Percentiles rank a stretch among this genome's conserved stretches.
These are phyloP conservation scores for Narcine bancroftii DNA, from an alignment of 2,113 vertebrate genomes.

Conservation along the genomic window DNA sequence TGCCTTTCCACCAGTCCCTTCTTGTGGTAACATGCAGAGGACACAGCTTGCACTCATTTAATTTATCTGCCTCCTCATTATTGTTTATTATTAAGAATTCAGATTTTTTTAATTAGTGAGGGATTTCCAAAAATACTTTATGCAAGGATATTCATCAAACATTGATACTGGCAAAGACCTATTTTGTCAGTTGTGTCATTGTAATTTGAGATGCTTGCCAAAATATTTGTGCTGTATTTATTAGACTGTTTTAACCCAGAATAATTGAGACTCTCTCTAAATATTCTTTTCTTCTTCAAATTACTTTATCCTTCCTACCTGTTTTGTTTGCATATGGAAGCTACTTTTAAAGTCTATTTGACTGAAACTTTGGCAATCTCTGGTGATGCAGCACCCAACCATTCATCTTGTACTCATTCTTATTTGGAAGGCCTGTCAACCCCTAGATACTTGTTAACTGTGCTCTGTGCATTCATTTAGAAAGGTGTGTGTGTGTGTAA, in stretches of 20 bases:
- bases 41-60: neutral
- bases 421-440: neutral
- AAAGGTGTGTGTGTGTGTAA: neutral
- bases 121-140: neutral
- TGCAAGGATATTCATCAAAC: neutral
- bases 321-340: neutral
- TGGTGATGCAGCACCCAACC: neutral
- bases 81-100: neutral
- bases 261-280: neutral
- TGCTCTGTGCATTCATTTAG: neutral
- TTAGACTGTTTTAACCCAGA: neutral
- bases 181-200: neutral
- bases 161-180: neutral
- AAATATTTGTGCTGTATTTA: neutral
- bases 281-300: neutral
- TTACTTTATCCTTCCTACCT: neutral
- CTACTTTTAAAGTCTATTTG: neutral
- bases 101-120: neutral
- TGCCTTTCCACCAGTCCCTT: neutral
- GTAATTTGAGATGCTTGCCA: neutral
- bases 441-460: neutral
- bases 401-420: neutral
- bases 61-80: neutral
- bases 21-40: slow-evolving; percentile 6
- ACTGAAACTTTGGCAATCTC: neutral